Evolutionary conservation across 30 jellyfish, hydroid and myxozoan genomes (phyloP), one percentile per base, ranked within the genome.

Genomic region (Aurelia aurita): DNA sequence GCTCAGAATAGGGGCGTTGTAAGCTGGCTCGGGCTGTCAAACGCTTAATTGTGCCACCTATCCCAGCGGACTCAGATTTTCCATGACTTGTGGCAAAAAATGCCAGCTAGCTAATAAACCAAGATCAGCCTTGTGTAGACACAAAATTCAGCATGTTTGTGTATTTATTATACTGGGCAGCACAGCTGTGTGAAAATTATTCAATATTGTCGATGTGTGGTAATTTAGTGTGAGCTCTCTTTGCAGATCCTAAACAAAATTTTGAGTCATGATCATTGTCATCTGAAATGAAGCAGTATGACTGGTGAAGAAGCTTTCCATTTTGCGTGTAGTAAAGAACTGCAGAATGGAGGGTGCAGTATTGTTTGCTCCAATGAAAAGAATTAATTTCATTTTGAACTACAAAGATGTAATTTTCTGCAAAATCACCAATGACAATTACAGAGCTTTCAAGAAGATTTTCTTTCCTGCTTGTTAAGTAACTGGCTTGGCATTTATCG

Each of bases 11-110:
- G 28, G 18, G 32, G n/a, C 79, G 43, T 34, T 73, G 86, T 21
- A 64, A 31, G 31, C 77, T 64, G 23, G 77, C 77, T 49, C 31
- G 22, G 19, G 77, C 77, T 34, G 31, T 49, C 23, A 64, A 16
- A 16, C 86, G 34, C 46, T 82, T 82, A 31, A 82, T 90, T 29
- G 89, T 69, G 27, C 89, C 92, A 22, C 92, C 92, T 28, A 82
- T 49, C 29, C 92, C 92, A 69, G 69, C 92, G 44, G 83, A 82
- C 29, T 86, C 87, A 22, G 77, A 57, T 59, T 84, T 84, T n/a
- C 88, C 93, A 74, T 84, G 95, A 51, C 91, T 84, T 35, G 93
- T 72, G 69, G 95, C 94, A 76, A 84, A 84, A 84, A 83, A 84
- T 16, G 16, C 94, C 86, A 82, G n/a, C 54, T 84, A 19, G 91